These are phyloP conservation scores for Albula glossodonta DNA, from an alignment of 2,113 vertebrate genomes.

Conservation along the genomic window DNA sequence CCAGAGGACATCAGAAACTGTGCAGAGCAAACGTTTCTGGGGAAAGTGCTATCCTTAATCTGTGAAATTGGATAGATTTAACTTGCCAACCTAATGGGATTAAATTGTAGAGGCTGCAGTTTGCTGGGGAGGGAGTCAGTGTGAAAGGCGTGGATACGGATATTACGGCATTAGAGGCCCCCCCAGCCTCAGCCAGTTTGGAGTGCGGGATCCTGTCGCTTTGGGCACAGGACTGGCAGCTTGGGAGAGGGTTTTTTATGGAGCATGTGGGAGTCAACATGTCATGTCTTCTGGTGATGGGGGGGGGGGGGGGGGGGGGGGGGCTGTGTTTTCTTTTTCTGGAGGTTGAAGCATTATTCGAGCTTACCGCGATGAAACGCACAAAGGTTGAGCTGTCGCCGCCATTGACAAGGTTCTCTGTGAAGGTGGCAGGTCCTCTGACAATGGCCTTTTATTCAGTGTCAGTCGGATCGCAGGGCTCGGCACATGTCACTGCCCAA, in stretches of 20 bases:
- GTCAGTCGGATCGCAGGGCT: not conserved
- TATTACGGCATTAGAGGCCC: slow-evolving; percentile 60
- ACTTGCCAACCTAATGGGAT: slow-evolving; percentile 68
- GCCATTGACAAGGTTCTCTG: slow-evolving; percentile 7
- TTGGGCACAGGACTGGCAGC: slow-evolving; percentile 55
- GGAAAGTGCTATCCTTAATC: slow-evolving; percentile 59
- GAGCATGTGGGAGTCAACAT: slow-evolving; percentile 58
- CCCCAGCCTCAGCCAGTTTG: slow-evolving; percentile 52
- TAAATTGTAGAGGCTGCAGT: slow-evolving; percentile 63
- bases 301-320: not conserved
- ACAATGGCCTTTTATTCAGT: slow-evolving; percentile 6
- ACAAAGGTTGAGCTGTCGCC: not conserved
- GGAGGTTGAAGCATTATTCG: slow-evolving; percentile 4
- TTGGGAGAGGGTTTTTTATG: slow-evolving; percentile 59
- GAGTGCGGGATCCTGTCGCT: slow-evolving; percentile 56
- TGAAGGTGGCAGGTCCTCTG: not conserved
- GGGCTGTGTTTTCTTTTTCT: not conserved
- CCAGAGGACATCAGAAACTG: slow-evolving; percentile 38
- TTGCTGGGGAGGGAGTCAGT: slow-evolving; percentile 44
- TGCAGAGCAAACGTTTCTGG: slow-evolving; percentile 33
- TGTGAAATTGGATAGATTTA: slow-evolving; percentile 73
- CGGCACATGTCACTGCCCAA: not conserved
- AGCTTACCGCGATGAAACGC: not conserved
- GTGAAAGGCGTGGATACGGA: slow-evolving; percentile 59
- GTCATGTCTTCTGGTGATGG: not conserved